Evolutionary conservation across 2,888 invertebrate genomes (phyloP).

Genomic region (Brenthis daphne): DNA sequence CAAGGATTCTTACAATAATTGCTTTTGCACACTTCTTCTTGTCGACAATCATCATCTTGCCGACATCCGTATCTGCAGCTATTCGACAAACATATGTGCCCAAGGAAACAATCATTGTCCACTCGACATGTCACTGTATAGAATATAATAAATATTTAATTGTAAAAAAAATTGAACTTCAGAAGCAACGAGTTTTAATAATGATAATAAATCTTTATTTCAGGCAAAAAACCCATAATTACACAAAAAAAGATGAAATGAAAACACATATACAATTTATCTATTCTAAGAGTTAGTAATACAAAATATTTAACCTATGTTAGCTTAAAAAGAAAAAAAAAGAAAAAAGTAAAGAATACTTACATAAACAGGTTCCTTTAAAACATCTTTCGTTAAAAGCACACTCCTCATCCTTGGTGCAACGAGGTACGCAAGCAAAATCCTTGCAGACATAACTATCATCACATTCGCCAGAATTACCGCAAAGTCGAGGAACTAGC

Average conservation of each 20-base stretch:
- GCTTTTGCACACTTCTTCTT: constrained; percentile 90
- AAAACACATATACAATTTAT: no score
- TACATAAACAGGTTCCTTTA: constrained; percentile 89
- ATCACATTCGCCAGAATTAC: constrained; percentile 86
- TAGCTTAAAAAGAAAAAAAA: no score
- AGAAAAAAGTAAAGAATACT: constrained; percentile 56
- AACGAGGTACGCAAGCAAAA: constrained; percentile 90
- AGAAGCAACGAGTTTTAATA: constrained; percentile 5
- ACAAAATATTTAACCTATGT: no score
- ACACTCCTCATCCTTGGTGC: constrained; percentile 89
- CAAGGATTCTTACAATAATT: constrained; percentile 92
- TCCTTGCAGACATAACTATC: constrained; percentile 89
- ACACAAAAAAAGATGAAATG: no score
- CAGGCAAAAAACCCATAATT: no score
- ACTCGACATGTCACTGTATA: constrained; percentile 90
- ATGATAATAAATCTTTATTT: no score
- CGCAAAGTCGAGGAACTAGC: constrained; percentile 89
- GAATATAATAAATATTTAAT: neutral
- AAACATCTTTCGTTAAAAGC: constrained; percentile 95
- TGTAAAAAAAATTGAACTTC: constrained; percentile 17
- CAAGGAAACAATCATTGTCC: constrained; percentile 95
- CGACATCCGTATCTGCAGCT: constrained; percentile 94
- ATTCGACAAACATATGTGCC: constrained; percentile 93
- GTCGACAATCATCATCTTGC: constrained; percentile 92
- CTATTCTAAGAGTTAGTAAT: no score